Conservation (phyloP, 2,888 invertebrate species). For the Andrena minutula region DNA sequence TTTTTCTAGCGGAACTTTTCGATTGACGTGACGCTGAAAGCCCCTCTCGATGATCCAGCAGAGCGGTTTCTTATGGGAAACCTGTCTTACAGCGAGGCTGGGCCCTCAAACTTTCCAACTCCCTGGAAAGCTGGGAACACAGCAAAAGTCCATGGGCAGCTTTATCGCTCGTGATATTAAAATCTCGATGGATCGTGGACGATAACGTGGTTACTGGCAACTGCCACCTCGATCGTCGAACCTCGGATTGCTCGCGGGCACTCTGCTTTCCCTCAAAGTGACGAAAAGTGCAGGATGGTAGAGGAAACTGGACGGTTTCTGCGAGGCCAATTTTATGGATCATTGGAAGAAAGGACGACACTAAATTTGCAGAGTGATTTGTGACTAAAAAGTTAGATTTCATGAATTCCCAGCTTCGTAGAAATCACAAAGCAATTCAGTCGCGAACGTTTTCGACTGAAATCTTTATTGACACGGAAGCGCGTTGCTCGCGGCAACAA, state of each 20-base stretch:
- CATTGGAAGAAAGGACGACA: too few relatives aligned
- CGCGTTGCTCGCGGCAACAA: neutral
- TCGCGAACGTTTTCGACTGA: neutral
- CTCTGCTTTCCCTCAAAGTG: neutral
- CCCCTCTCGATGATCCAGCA: constrained; percentile 41
- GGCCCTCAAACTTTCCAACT: constrained; percentile 55
- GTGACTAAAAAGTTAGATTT: too few relatives aligned
- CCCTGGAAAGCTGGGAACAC: constrained; percentile 2
- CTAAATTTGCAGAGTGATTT: too few relatives aligned
- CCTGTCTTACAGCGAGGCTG: constrained; percentile 17
- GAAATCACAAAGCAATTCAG: neutral
- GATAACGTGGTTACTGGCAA: neutral
- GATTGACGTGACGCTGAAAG: constrained; percentile 64
- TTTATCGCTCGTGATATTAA: constrained; percentile 18
- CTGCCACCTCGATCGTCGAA: neutral
- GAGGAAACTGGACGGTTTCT: too few relatives aligned
- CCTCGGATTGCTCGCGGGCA: neutral
- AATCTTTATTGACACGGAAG: constrained; percentile 14
- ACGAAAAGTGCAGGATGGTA: neutral
- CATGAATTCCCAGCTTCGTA: neutral
- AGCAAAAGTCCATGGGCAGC: neutral
- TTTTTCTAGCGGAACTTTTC: constrained; percentile 62
- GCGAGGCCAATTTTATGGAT: too few relatives aligned
- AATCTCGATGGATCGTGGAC: neutral
- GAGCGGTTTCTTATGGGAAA: constrained; percentile 40